Evolutionary conservation across 2,797 vertebrate genomes (phyloP), one percentile per base, ranked within the genome.

Genomic region (Sternotherus odoratus): DNA sequence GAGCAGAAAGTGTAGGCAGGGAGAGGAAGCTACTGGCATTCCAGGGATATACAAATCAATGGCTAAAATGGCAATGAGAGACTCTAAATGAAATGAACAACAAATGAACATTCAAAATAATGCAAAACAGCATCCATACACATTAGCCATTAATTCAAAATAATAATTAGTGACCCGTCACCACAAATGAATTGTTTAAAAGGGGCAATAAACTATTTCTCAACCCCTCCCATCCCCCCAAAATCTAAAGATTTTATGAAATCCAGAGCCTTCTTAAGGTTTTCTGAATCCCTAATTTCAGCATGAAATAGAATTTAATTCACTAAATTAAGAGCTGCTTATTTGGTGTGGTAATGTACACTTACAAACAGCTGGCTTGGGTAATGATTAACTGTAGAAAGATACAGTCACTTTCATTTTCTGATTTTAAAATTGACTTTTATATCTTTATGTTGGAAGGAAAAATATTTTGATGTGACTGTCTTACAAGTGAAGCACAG

Each of bases 121-220:
- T 88, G 51, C 83, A 63, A 85, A 96, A 82, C n/a, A 89, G 17
- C 48, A 83, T 74, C 74, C 86, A 74, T 48, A 92, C 92, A 28
- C 91, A 84, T 48, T 89, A 53, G 43, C 49, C 48, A 24, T 36
- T 30, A 48, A 72, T 81, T 43, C 80, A 74, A 86, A n/a, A 4
- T 79, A 85, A 4, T 78, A 74, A 75, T 81, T 84, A 81, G 53
- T 46, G 79, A 17, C 19, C 43, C 79, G 6, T 83, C 87, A 43
- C 57, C 66, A 28, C 46, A 85, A 28, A 43, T 83, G 16, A 46
- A 48, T 78, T 93, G 88, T 83, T n/a, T 86, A 91, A 88, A 87
- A 87, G 85, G 85, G 33, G 63, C 33, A 93, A 91, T 24, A 78
- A 87, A 88, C 88, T 87, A 82, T 17, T 66, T 89, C 92, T 92